These are phyloP conservation scores for Lagodon rhomboides DNA, from an alignment of 2,797 vertebrate species.

Conservation along the genomic window DNA sequence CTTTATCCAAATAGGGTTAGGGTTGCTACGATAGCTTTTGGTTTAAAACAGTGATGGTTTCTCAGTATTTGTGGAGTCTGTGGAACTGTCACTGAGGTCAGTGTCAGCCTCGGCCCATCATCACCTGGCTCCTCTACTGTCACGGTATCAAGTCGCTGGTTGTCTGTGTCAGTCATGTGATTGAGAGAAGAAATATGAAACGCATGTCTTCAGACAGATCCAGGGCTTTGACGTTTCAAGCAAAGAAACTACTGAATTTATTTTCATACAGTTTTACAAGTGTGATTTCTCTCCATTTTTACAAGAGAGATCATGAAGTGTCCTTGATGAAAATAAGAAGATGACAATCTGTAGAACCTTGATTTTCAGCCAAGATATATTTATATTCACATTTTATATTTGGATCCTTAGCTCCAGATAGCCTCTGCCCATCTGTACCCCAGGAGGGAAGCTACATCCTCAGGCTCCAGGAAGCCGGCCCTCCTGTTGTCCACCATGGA, in stretches of 20 bases:
- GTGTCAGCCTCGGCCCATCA: neutral
- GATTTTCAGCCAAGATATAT: neutral
- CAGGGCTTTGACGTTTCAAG: neutral
- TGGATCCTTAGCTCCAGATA: conserved; percentile 10
- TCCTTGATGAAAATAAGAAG: neutral
- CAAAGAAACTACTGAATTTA: neutral
- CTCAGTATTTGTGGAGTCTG: neutral
- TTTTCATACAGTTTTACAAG: no score
- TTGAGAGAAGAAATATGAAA: neutral
- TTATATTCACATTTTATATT: neutral
- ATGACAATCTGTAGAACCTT: neutral
- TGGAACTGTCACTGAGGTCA: neutral
- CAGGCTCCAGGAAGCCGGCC: conserved; percentile 58
- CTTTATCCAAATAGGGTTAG: fast-evolving
- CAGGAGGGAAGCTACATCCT: conserved; percentile 45
- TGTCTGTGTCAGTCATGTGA: conserved; percentile 6
- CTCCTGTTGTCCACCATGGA: conserved; percentile 78
- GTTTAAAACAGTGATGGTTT: neutral
- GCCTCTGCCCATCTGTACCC: conserved; percentile 25
- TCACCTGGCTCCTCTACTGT: neutral
- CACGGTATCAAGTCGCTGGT: neutral
- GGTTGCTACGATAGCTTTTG: neutral
- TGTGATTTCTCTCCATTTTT: no score
- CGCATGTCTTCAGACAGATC: neutral
- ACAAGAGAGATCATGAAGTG: no score